Base-by-base conservation (phyloP, 2,888 invertebrate genomes). In the Choristoneura rosaceana region DNA sequence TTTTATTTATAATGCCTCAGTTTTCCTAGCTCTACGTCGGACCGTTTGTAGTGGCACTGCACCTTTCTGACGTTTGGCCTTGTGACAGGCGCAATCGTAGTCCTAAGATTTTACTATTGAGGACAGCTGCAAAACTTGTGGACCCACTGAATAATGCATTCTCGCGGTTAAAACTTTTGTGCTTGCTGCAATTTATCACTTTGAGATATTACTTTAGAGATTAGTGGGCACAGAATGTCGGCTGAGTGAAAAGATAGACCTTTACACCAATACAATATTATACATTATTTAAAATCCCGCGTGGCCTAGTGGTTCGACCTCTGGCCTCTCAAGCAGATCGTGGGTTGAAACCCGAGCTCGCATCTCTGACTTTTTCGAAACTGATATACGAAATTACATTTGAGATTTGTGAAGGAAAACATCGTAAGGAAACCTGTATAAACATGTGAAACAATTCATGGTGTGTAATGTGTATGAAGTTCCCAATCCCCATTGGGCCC, bases 21-120 rank as follows among this genome's bases (percentile, higher is more conserved):
- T 10, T 41, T 61, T 71, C 68, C 14, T 75, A 71, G 50, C 69
- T 76, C 52, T 38, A 64, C 50, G 75, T 74, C 45, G 34, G 15
- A 47, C 69, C 69, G 69, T 76, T 75, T 73, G 74, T 69, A 75
- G 68, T 58, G 63, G 70, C 73, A 69, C 74, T 61, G 62, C 70
- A 70, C 75, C 73, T 74, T 69, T 47, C 66, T 71, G 75, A 73
- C 74, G 50, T 66, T 64, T 71, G 59, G 68, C 71, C 67, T 67
- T 66, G 64, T 76, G 74, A 74, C 69, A 70, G 70, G 70, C 70
- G 62, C 67, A 69, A 67, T 58, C 73, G 60, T 45, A 58, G 60
- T 68, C 55, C 45, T 17, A 34, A 63, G 65, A 60, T 74, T 71
- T 75, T 71, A 68, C 71, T 60, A 62, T 68, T 55, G 14, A 15